Conservation (phyloP, 1,140 invertebrate genomes). For the Formica selysi region DNA sequence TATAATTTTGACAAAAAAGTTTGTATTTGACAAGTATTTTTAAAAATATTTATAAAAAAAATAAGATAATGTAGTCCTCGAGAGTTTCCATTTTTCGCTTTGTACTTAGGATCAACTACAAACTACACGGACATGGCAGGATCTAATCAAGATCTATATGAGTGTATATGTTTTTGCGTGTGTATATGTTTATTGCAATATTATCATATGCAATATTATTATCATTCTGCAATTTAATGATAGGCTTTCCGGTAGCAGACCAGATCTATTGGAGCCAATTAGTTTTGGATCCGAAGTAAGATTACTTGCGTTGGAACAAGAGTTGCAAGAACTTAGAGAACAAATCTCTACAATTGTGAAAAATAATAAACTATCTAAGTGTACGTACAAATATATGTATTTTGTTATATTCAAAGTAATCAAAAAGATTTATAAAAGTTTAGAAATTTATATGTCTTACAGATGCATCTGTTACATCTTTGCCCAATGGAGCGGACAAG, state of each 20-base stretch:
- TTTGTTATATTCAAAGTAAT: not conserved
- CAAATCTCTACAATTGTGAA: slow-evolving; percentile 85
- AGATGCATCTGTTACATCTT: slow-evolving; percentile 76
- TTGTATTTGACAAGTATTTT: too few relatives aligned
- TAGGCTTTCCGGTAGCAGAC: slow-evolving; percentile 82
- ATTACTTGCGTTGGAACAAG: slow-evolving; percentile 84
- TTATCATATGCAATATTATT: slow-evolving; percentile 4
- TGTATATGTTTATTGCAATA: too few relatives aligned
- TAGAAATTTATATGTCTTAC: not conserved
- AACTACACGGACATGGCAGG: too few relatives aligned
- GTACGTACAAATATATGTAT: slow-evolving; percentile 66
- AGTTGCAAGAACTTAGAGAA: slow-evolving; percentile 84
- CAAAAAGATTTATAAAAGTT: slow-evolving; percentile 41
- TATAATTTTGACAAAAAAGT: too few relatives aligned
- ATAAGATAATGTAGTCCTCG: too few relatives aligned
- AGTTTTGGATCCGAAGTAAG: slow-evolving; percentile 86
- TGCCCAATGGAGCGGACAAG: slow-evolving; percentile 75
- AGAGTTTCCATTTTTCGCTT: too few relatives aligned
- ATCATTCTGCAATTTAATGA: slow-evolving; percentile 58
- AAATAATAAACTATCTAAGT: slow-evolving; percentile 77
- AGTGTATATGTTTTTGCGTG: too few relatives aligned
- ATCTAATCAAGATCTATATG: too few relatives aligned
- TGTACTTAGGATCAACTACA: too few relatives aligned
- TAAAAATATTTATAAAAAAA: too few relatives aligned
- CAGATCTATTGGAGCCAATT: slow-evolving; percentile 84